Conservation (phyloP, 2,888 invertebrate genomes). For the Euplagia quadripunctaria region DNA sequence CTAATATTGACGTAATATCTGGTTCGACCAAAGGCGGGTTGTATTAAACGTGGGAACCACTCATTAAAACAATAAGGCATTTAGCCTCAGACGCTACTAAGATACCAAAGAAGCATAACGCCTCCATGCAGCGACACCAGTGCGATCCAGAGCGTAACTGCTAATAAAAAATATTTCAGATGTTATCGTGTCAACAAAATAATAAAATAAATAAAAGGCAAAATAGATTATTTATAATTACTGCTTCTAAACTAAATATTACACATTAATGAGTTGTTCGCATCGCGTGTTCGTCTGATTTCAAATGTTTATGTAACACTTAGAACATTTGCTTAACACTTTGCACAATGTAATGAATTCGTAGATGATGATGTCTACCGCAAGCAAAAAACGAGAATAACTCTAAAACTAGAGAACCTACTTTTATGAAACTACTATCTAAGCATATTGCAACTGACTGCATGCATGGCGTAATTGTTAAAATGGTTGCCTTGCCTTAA, state of each 20-base stretch:
- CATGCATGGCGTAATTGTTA: neutral
- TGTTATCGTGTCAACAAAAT: neutral
- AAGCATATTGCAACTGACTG: neutral
- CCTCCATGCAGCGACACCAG: too few relatives aligned
- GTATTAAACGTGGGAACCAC: neutral
- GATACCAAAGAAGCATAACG: neutral
- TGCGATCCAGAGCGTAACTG: neutral
- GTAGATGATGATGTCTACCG: neutral
- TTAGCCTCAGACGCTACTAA: neutral
- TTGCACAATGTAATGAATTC: neutral
- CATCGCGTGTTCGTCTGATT: neutral
- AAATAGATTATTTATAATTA: neutral
- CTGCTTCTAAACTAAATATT: neutral
- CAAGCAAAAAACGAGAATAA: neutral
- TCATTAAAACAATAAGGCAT: neutral
- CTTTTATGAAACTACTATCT: conserved; percentile 1
- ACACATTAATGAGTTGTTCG: neutral
- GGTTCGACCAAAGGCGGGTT: neutral
- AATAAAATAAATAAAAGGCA: neutral
- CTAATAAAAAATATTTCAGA: neutral
- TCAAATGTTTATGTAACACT: neutral
- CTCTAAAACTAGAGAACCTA: neutral
- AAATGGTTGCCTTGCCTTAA: neutral
- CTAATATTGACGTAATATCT: neutral
- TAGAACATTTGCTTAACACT: neutral